A percentile compares a stretch with the other conserved stretches of the same genome.
phyloP scores from a whole-genome alignment of 53 echinoderm and acorn worm species.

The Temnopleurus reevesii region DNA sequence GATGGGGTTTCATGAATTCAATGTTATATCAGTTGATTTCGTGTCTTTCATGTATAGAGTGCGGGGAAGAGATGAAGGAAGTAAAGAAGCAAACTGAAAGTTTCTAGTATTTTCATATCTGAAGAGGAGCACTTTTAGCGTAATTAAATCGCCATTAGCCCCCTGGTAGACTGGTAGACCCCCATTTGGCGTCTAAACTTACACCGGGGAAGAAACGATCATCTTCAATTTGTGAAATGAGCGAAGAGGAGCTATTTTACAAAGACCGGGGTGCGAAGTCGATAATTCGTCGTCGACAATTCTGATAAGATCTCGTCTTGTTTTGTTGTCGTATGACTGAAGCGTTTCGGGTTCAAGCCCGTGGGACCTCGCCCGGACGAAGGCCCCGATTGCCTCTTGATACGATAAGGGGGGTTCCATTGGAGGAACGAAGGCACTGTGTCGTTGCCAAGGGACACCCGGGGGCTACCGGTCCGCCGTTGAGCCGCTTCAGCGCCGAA shows the following conservation, averaged over 20 bases:
- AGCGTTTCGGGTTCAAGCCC: slow-evolving; percentile 58
- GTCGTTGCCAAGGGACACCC: slow-evolving; percentile 39
- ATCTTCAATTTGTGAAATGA: slow-evolving; percentile 61
- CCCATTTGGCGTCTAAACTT: slow-evolving; percentile 61
- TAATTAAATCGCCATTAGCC: slow-evolving; percentile 64
- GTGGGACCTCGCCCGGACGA: slow-evolving; percentile 42
- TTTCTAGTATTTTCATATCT: slow-evolving; percentile 48
- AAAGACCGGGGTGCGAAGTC: slow-evolving; percentile 44
- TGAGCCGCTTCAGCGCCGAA: slow-evolving; percentile 33
- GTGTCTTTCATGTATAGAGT: slow-evolving; percentile 14
- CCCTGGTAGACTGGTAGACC: slow-evolving; percentile 61
- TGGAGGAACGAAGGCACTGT: slow-evolving; percentile 30
- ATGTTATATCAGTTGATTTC: slow-evolving; percentile 53
- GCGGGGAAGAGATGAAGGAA: background rate
- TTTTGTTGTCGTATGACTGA: slow-evolving; percentile 45
- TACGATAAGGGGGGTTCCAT: slow-evolving; percentile 23
- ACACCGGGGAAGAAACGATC: slow-evolving; percentile 55
- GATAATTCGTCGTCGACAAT: slow-evolving; percentile 29
- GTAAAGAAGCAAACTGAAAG: background rate
- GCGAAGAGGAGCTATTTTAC: slow-evolving; percentile 57
- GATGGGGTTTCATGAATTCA: slow-evolving; percentile 58
- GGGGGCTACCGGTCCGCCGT: slow-evolving; percentile 49
- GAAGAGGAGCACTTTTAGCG: slow-evolving; percentile 59
- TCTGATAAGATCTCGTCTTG: slow-evolving; percentile 55
- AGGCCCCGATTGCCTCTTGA: slow-evolving; percentile 59